Percentiles rank a stretch among this genome's conserved stretches.
Conservation (phyloP, 2,888 invertebrate genomes). For the Adela reaumurella region DNA sequence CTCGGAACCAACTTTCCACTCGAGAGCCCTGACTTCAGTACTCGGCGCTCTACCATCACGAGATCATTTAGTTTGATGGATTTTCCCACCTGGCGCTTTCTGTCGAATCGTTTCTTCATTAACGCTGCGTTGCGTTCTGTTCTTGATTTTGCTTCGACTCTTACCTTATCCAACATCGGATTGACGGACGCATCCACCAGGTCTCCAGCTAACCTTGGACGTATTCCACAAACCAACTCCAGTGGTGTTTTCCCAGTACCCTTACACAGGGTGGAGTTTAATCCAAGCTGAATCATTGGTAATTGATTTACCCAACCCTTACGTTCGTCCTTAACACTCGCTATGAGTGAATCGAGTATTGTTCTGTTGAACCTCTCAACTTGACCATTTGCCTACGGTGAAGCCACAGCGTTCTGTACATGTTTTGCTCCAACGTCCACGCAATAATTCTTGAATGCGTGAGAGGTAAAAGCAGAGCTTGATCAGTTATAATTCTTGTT, state of each 20-base stretch:
- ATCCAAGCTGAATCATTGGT: background rate
- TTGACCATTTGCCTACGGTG: slow-evolving; percentile 12
- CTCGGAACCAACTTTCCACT: background rate
- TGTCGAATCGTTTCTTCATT: background rate
- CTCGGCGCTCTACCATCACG: background rate
- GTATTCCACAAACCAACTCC: background rate
- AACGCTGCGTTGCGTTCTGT: background rate
- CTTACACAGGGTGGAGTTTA: background rate
- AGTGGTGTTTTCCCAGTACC: background rate
- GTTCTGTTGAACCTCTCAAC: background rate
- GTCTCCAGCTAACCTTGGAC: background rate
- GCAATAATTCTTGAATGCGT: slow-evolving; percentile 14
- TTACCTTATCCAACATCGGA: background rate
- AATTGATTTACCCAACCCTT: background rate
- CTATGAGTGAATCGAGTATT: background rate
- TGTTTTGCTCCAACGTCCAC: slow-evolving; percentile 12
- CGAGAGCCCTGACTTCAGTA: background rate
- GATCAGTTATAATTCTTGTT: slow-evolving; percentile 14
- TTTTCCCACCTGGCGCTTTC: background rate
- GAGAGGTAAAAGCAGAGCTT: slow-evolving; percentile 17
- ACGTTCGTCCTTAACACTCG: background rate
- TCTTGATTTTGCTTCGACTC: background rate
- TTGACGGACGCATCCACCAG: background rate
- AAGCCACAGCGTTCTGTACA: slow-evolving; percentile 15
- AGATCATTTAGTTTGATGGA: background rate